Evolutionary conservation across 2,113 vertebrate genomes (phyloP), one percentile per base, ranked within the genome.

Genomic region (Myotis yumanensis): DNA sequence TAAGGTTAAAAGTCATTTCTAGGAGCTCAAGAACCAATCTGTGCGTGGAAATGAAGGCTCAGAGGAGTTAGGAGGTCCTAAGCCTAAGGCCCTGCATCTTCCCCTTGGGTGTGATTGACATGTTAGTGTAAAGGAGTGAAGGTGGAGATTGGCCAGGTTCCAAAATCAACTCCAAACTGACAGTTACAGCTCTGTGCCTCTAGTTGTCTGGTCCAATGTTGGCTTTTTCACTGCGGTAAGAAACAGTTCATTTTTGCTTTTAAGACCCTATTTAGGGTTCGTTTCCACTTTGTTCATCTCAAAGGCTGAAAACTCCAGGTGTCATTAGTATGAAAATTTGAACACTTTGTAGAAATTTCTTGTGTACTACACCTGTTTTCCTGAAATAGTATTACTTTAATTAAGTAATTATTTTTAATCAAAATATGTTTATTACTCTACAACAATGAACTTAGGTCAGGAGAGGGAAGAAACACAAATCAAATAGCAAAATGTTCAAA

Each of bases 121-220:
- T 7, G 3, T 85, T 76, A 84, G n/a, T 86, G 25, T n/a, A 66
- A 91, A 96, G 16, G 22, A 94, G 90, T 64, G 15, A 83, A 75
- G 37, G 5, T 77, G 32, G 64, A 79, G 75, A 86, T 52, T 81
- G 73, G 48, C 92, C 35, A 64, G 32, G 32, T 32, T 95, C 79
- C 89, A 86, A 96, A 86, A 79, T 82, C 64, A 88, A 57, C 71
- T 80, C n/a, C 14, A 79, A 66, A 48, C n/a, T 51, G 83, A 64
- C 54, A 86, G 43, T 59, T 73, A 32, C 11, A 84, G 17, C 72
- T 84, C 30, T 51, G 40, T 18, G 32, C 30, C 30, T 72, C 7
- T 25, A 10, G 54, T 54, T 94, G 10, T 32, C 43, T 84, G 95
- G 11, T 23, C 57, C 48, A 35, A 73, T 57, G 5, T 43, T 79